A percentile compares a stretch with the other conserved stretches of the same genome.
Evolutionary conservation across 2,797 vertebrate genomes (phyloP).

Genomic region (Sebastiscus albofasciatus): DNA sequence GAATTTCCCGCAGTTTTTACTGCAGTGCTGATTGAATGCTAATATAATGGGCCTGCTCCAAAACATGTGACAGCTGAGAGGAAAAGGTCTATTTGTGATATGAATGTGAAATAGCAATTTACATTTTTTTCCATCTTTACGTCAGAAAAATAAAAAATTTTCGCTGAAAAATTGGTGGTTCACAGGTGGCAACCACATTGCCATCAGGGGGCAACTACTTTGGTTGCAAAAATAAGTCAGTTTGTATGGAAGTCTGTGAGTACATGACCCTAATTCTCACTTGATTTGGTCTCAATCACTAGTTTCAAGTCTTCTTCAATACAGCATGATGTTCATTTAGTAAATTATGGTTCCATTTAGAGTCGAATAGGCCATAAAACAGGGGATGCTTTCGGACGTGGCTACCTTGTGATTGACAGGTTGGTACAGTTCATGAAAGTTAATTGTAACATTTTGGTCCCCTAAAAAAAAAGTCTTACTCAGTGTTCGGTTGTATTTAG

Average conservation of each 20-base stretch:
- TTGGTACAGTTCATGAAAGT: neutral
- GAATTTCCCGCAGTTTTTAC: neutral
- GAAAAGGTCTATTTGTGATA: neutral
- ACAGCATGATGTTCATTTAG: neutral
- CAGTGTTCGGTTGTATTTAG: too few species aligned
- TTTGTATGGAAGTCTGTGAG: too few species aligned
- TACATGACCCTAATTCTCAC: too few species aligned
- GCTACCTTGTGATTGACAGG: neutral
- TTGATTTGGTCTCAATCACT: too few species aligned
- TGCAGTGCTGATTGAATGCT: slow-evolving; percentile 13
- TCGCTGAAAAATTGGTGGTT: too few species aligned
- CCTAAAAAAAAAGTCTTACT: too few species aligned
- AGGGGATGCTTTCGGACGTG: neutral
- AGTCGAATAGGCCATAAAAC: neutral
- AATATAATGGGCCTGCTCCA: slow-evolving; percentile 14
- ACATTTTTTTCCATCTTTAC: neutral
- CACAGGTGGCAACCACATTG: too few species aligned
- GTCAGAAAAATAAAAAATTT: neutral
- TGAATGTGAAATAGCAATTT: neutral
- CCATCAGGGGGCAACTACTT: too few species aligned
- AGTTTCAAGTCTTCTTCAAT: too few species aligned
- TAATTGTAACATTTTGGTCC: too few species aligned
- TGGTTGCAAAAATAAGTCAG: too few species aligned
- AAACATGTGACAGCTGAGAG: slow-evolving; percentile 12
- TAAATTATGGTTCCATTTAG: neutral